phyloP scores from a whole-genome alignment of 2,113 vertebrate genomes.

The Anseranas semipalmata region DNA sequence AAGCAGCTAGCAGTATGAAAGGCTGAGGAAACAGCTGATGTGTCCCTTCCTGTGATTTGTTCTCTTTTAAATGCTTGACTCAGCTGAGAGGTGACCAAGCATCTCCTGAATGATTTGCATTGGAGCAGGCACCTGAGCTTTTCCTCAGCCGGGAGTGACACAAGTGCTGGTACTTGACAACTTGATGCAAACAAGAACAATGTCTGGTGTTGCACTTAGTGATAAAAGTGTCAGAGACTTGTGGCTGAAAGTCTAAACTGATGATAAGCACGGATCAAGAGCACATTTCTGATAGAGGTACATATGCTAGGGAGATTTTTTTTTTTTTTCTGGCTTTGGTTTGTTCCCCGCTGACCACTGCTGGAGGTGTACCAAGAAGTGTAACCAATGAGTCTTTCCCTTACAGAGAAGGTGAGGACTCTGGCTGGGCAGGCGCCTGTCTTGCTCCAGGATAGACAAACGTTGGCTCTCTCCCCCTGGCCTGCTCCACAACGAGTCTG shows the following conservation, averaged over 20 bases:
- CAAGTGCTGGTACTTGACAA: not conserved
- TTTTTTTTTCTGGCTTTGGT: not conserved
- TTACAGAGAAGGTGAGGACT: not conserved
- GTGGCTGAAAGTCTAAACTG: not conserved
- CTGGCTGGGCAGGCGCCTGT: not conserved
- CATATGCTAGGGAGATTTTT: not conserved
- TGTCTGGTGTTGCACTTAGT: not conserved
- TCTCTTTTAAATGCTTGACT: slow-evolving; percentile 23
- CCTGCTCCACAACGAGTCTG: not conserved
- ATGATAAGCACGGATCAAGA: not conserved
- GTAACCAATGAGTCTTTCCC: not conserved
- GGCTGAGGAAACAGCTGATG: slow-evolving; percentile 30
- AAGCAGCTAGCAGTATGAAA: slow-evolving; percentile 11
- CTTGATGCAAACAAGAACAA: not conserved
- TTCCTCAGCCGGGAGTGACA: not conserved
- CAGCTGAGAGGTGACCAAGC: slow-evolving; percentile 39
- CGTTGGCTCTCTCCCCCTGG: accelerated
- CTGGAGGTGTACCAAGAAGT: not conserved
- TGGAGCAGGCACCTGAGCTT: not conserved
- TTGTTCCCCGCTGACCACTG: not conserved
- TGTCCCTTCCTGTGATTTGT: not conserved
- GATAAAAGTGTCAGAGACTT: not conserved
- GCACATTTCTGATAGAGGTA: not conserved
- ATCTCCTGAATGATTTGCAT: not conserved
- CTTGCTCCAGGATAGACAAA: not conserved